A percentile compares a stretch with the other conserved stretches of the same genome.
Conservation (phyloP, 2,797 vertebrate genomes). For the Trachops cirrhosus region DNA sequence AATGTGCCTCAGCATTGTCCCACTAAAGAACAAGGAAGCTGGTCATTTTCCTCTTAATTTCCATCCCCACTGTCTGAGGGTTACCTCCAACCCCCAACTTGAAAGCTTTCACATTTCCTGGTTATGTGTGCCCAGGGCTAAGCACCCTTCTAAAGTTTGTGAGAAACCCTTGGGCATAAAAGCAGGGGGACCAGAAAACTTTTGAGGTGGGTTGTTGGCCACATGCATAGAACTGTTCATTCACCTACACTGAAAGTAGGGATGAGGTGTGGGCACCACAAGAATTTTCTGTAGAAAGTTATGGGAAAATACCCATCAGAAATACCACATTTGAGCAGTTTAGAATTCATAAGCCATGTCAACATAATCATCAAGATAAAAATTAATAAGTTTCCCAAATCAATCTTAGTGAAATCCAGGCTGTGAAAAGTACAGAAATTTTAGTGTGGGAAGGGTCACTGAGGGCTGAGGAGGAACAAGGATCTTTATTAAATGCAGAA, state of each 20-base stretch:
- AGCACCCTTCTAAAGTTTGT: neutral
- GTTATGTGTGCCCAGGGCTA: neutral
- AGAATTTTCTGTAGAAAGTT: neutral
- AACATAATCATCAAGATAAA: neutral
- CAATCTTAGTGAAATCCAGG: neutral
- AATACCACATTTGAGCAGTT: slow-evolving; percentile 23
- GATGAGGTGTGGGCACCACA: neutral
- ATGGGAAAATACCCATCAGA: neutral
- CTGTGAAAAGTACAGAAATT: neutral
- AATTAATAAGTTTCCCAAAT: neutral
- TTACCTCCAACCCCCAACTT: neutral
- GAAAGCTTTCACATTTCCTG: neutral
- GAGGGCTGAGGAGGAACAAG: neutral
- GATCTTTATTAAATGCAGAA: neutral
- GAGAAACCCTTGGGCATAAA: neutral
- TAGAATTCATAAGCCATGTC: slow-evolving; percentile 12
- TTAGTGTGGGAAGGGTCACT: neutral
- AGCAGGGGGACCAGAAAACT: neutral
- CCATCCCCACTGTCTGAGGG: neutral
- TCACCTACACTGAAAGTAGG: neutral
- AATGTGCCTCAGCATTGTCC: neutral
- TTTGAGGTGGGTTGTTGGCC: neutral
- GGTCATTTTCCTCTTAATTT: neutral
- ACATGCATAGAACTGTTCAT: neutral
- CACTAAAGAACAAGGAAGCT: neutral